Evolutionary conservation across 2,888 invertebrate genomes (phyloP), one percentile per base, ranked within the genome.

Genomic region (Tachystola acroxantha): DNA sequence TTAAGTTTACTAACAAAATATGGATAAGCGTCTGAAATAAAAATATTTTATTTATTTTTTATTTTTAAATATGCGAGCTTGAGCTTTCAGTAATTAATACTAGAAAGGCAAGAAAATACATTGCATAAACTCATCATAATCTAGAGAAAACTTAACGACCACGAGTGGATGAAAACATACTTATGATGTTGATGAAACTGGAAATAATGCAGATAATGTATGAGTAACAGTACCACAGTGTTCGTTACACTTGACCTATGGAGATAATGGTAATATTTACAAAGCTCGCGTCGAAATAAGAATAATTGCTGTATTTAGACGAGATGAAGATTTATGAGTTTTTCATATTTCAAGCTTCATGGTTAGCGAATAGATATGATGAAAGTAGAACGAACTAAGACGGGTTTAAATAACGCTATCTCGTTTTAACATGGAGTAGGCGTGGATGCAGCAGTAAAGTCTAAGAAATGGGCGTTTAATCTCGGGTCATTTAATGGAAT

Each of bases 371-470:
- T 31, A 28, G 28, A 32, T 55, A 39, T 46, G 39, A 42, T 46
- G 53, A 53, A 52, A 54, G 54, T 44, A 34, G 46, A 50, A 50
- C 37, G 26, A 34, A 32, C 28, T 22, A 19, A 30, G 20, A 20
- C 30, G 35, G 7, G 29, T 13, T 51, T 50, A 48, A 43, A 40
- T 39, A 35, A 45, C 25, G 32, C 42, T 40, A 48, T 47, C 48
- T 50, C 25, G 38, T 44, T 56, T 43, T 43, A 50, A 53, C 44
- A 46, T 40, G 40, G 50, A 57, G 46, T 46, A 50, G 51, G 48
- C 46, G 49, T 57, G 38, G 38, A 22, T 42, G 33, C 37, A 36
- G 43, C 44, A 24, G 43, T 65, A 50, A 60, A 65, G 43, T 45
- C 45, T 45, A 44, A 39, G 31, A 50, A 47, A 57, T 37, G 37